Evolutionary conservation across 2,113 vertebrate genomes (phyloP), one percentile per base, ranked within the genome.

Genomic region (Onychorhynchus coronatus): DNA sequence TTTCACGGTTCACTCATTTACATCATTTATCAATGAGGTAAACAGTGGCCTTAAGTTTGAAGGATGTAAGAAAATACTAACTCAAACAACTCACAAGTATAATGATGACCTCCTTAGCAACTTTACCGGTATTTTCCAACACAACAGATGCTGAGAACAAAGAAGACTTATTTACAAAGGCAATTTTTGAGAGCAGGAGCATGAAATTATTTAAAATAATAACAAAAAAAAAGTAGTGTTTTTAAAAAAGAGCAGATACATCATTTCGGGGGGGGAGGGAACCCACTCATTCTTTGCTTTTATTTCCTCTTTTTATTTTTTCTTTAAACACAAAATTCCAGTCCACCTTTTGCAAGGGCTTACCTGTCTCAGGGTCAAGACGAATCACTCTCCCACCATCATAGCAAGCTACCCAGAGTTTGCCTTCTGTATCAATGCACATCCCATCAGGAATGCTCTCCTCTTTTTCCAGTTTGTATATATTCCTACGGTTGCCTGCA

Each of bases 341-440:
- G 27, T 52, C 41, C 13, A 55, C 23, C 56, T 35, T 82, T 76
- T 78, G 47, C 30, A 58, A 78, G 15, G 23, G 88, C 95, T 80
- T 75, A 99, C 99, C 99, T 92, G 98, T 99, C 47, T 97, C 96
- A 21, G 99, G 99, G 93, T 99, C 99, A 21, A 99, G 98, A 70
- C 98, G 98, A 85, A 99, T 97, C 79, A 99, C 99, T 92, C 98
- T 97, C 75, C 99, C 99, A 96, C 98, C 99, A 33, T 98, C 96
- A 31, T 98, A 99, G 95, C 99, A 99, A 65, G 99, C 98, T n/a
- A 99, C 98, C 99, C 99, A 99, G 42, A 99, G 98, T 85, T 98
- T 98, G 49, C 99, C 99, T 46, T 99, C 98, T 14, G 68, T 74
- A 75, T 99, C 99, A 23, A 99, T 97, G 30, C 99, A 99, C 99